Base-by-base conservation (phyloP, 2,888 invertebrate species). In the Philereme vetulata region DNA sequence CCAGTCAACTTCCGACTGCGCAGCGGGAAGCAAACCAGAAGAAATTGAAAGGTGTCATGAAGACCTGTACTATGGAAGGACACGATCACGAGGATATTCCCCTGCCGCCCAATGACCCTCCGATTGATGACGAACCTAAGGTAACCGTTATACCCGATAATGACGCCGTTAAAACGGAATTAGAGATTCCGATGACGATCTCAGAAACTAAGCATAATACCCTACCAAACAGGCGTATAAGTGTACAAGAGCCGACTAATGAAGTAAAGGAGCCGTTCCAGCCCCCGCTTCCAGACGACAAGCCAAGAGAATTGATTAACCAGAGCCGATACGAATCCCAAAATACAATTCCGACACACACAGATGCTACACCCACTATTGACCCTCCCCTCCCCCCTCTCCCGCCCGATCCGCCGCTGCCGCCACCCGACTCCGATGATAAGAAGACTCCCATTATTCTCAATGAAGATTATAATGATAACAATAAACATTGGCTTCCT, bases 1-100 rank as follows among this genome's bases (percentile, higher is more conserved):
- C 94, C 93, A 67, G 87, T 93, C 87, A 94, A 85, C 82, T 93
- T 94, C 80, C 93, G 89, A 77, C 93, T 94, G 72, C 93, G 94
- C 79, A 94, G 90, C 86, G 93, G 93, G 89, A 94, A 94, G 80
- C 89, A 93, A 88, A 94, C 91, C 93, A 94, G 92, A 93, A 93
- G 90, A 58, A 93, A 83, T 92, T 85, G 65, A 85, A 75, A 48
- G 79, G 93, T 84, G 68, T 82, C 7, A 76, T 92, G 3, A 55
- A 58, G 6, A 56, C 49, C 8, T 60, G 58, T 32, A 54, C 58
- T 34, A 54, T 57, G 45, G 32, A 56, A 40, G 47, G 48, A 7
- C 44, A 60, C 40, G 32, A 51, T 43, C 48, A 51, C 48, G 62
- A 62, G 7, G 35, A 58, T 32, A 4, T 45, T 40, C 57, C 62